A percentile compares a stretch with the other conserved stretches of the same genome.
These are phyloP conservation scores for Cebidichthys violaceus DNA, from an alignment of 2,113 vertebrate genomes.

Conservation along the genomic window DNA sequence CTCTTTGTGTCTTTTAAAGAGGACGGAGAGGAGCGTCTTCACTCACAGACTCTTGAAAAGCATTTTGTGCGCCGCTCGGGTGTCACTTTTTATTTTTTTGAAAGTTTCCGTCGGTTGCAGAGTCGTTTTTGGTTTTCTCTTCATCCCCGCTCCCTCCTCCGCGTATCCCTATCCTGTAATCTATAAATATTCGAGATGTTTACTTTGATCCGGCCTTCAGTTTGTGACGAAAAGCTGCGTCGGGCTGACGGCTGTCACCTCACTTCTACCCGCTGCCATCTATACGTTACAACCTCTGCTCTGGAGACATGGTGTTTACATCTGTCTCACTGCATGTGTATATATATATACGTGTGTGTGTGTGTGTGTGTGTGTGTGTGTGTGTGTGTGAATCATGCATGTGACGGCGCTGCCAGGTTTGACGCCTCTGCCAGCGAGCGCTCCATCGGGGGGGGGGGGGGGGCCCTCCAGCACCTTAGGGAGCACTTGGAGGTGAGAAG, in stretches of 20 bases:
- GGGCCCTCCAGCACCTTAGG: slow-evolving; percentile 56
- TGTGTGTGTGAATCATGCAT: slow-evolving; percentile 48
- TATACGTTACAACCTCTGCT: slow-evolving; percentile 37
- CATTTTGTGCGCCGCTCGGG: too few relatives aligned
- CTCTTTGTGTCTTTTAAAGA: background rate
- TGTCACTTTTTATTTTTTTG: slow-evolving; percentile 33
- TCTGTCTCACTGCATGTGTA: slow-evolving; percentile 5
- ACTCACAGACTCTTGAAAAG: slow-evolving; percentile 22
- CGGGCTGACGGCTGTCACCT: slow-evolving; percentile 65
- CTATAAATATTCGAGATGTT: slow-evolving; percentile 76
- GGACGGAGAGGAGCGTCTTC: slow-evolving; percentile 28
- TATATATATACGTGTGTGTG: slow-evolving; percentile 1
- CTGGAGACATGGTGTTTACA: slow-evolving; percentile 57
- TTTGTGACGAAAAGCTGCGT: slow-evolving; percentile 40
- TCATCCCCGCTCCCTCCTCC: background rate
- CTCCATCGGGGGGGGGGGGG: slow-evolving; percentile 21
- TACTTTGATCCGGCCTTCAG: slow-evolving; percentile 70
- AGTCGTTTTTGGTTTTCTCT: background rate
- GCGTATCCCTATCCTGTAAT: slow-evolving; percentile 56
- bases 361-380: slow-evolving; percentile 11
- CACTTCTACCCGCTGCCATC: slow-evolving; percentile 44
- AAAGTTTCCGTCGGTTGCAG: slow-evolving; percentile 41
- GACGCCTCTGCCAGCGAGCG: slow-evolving; percentile 34
- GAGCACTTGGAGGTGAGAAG: slow-evolving; percentile 69
- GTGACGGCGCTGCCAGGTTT: slow-evolving; percentile 52